Evolutionary conservation across 2,113 vertebrate genomes (phyloP).

Genomic region (Thamnaconus septentrionalis): DNA sequence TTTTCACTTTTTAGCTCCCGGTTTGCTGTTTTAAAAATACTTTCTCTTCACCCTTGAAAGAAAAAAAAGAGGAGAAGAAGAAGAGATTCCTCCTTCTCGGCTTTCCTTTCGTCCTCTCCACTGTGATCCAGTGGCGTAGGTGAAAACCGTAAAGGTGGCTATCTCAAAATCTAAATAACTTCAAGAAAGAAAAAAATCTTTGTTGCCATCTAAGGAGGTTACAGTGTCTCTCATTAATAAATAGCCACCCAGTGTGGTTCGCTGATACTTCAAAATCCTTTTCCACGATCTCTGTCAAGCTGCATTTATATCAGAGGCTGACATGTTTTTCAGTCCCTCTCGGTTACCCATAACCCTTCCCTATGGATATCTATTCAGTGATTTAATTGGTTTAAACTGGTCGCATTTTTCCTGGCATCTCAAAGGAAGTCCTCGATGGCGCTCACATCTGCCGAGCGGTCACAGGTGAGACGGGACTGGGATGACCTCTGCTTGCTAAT

Average conservation of each 20-base stretch:
- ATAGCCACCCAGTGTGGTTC: not conserved
- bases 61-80: no score
- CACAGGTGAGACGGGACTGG: conserved; percentile 30
- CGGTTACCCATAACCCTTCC: conserved; percentile 34
- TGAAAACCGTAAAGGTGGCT: conserved; percentile 47
- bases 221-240: conserved; percentile 1
- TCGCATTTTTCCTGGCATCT: conserved; percentile 16
- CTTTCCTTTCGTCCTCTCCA: conserved; percentile 20
- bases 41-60: no score
- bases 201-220: conserved; percentile 10
- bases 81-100: conserved; percentile 16
- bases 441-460: conserved; percentile 13
- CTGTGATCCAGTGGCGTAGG: conserved; percentile 39
- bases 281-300: not conserved
- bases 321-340: conserved; percentile 40
- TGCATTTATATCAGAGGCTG: conserved; percentile 29
- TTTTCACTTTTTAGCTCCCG: conserved; percentile 63
- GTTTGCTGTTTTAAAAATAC: conserved; percentile 64
- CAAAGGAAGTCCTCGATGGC: conserved; percentile 29
- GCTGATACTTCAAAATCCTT: no score
- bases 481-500: conserved; percentile 31
- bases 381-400: conserved; percentile 57
- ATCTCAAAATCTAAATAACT: conserved; percentile 9
- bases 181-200: not conserved
- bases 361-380: conserved; percentile 51